Base-by-base conservation (phyloP, 2,888 invertebrate genomes). In the Tachina grossa region DNA sequence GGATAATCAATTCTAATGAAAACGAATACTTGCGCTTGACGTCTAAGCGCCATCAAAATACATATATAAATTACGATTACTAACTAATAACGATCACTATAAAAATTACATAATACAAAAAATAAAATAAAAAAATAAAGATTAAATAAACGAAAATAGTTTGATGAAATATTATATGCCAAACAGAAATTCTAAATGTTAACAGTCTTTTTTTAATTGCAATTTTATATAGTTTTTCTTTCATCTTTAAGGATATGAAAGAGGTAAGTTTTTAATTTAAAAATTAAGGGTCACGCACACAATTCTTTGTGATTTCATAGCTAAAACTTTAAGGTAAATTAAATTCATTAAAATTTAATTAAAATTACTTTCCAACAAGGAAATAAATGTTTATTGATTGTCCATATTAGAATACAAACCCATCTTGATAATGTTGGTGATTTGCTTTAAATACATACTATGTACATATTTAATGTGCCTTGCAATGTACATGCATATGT, bases 91-190 rank as follows among this genome's bases (percentile, higher is more conserved):
- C 22, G 39, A 68, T 53, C 53, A 75, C 51, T 74, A 45, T 45
- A 51, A 22, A 69, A 31, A 51, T 19, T n/a, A 49, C 5, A 53
- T 45, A 43, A 66, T 16, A 39, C 31, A 19, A 43, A 57, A 53
- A 19, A 3, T 19, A 53, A 49, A 49, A 22, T 61, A 51, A n/a
- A 61, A n/a, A 61, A 59, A 61, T 43, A 10, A 65, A 11, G 39
- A 57, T 61, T 68, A 61, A 81, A 75, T 81, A 75, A 81, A 75
- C 14, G 45, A 68, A 49, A 69, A 68, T 53, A 51, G 68, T 80
- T 75, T 75, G 61, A 81, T 31, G 81, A 75, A 74, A 79, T 66
- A 66, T 16, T 59, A 81, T 81, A 81, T 81, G 81, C 81, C 75
- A 81, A 81, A 75, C 61, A 68, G 51, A 75, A 80, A 57, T 69